Evolutionary conservation across 2,888 invertebrate genomes (phyloP), one percentile per base, ranked within the genome.

Genomic region (Watsonalla binaria): DNA sequence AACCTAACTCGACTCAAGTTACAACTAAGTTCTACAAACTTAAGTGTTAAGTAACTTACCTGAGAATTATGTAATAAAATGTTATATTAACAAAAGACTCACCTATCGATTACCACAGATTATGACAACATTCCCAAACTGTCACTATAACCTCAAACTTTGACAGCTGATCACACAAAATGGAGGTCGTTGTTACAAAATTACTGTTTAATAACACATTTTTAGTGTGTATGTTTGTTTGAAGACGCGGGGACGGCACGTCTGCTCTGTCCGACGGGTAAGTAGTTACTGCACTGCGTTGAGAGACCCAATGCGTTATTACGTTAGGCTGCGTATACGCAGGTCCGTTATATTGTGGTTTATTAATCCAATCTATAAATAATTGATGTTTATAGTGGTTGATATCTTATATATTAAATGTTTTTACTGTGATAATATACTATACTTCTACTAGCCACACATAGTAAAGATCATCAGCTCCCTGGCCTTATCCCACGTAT

Each of bases 111-210:
- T 15, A 39, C 55, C 52, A 47, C 49, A 54, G 53, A 55, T 42
- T 53, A 61, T 62, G 57, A 33, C 50, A 35, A 62, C 59, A 57
- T 55, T 47, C 57, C 66, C 63, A 52, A 53, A 57, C 62, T 51
- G 13, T 4, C 14, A 53, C 54, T 59, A 60, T 63, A 72, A 71
- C 71, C 70, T 72, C 57, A 66, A 72, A 69, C 53, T 55, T 48
- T 60, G 70, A 71, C 80, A 82, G 74, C 77, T 80, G 79, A 62
- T 63, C 57, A 78, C 75, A 81, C 68, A 74, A 72, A 57, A 72
- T 72, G 68, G 70, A 68, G 63, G 42, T 15, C 42, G 33, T 45
- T 55, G 34, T 39, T 15, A 47, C 42, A 14, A 13, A 48, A 48
- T 9, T 51, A 51, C 33, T 52, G 46, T 57, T 60, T 58, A 58